A percentile compares a stretch with the other conserved stretches of the same genome.
phyloP scores from a whole-genome alignment of 1,140 invertebrate genomes.

The Drosophila kepulauana region DNA sequence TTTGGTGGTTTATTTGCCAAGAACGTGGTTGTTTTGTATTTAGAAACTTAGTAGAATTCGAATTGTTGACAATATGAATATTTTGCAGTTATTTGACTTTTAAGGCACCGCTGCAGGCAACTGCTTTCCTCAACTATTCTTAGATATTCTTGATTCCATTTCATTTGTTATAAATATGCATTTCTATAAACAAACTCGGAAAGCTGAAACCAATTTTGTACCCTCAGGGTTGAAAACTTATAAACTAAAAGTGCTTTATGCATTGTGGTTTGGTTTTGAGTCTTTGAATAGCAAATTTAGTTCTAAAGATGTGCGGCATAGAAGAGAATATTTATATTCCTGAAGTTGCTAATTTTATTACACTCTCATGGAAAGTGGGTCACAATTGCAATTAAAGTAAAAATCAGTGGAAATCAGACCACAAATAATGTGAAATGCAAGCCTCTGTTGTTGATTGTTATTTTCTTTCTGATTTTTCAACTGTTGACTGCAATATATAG shows the following conservation, averaged over 20 bases:
- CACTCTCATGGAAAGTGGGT: too few relatives aligned
- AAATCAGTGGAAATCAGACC: too few relatives aligned
- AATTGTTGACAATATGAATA: conserved; percentile 2
- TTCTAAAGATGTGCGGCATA: neutral
- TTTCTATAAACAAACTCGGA: neutral
- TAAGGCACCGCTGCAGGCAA: neutral
- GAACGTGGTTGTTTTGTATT: neutral
- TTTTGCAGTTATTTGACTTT: conserved; percentile 4
- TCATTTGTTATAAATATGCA: neutral
- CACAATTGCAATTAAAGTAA: too few relatives aligned
- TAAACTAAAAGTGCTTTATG: neutral
- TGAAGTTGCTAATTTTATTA: neutral
- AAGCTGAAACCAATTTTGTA: neutral
- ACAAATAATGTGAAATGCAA: neutral
- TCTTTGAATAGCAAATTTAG: neutral
- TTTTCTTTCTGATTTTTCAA: neutral
- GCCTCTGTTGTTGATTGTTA: neutral
- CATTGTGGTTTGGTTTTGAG: neutral
- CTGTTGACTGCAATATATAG: neutral
- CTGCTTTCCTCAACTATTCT: neutral
- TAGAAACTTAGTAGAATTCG: neutral
- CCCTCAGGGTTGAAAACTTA: neutral
- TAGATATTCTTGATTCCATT: too few relatives aligned
- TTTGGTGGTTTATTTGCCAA: neutral
- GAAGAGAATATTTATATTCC: neutral